Conservation (phyloP, 2,888 invertebrate species). For the Dascillus cervinus region DNA sequence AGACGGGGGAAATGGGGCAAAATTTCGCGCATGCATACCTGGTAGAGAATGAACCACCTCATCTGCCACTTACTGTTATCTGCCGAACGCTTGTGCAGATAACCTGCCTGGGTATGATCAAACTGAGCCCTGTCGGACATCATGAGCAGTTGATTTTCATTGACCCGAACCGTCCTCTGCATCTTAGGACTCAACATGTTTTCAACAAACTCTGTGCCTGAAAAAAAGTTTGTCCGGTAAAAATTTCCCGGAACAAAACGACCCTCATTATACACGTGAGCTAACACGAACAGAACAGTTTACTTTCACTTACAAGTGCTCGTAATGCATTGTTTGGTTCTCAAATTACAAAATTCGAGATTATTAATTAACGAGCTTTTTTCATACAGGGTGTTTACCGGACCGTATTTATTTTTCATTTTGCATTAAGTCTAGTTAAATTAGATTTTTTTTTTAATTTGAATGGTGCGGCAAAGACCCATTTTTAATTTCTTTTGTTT, state of each 20-base stretch:
- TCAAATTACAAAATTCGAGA: no score
- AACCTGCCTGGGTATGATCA: slow-evolving; percentile 76
- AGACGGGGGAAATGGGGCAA: no score
- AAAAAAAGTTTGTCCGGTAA: slow-evolving; percentile 4
- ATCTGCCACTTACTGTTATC: slow-evolving; percentile 86
- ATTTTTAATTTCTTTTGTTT: no score
- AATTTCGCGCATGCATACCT: slow-evolving; percentile 53
- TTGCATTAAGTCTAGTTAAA: no score
- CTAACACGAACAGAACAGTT: not conserved
- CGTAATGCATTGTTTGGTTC: no score
- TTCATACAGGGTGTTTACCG: no score
- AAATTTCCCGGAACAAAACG: not conserved
- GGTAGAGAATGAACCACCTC: slow-evolving; percentile 73
- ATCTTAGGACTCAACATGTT: slow-evolving; percentile 76
- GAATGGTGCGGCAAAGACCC: no score
- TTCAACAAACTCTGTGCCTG: slow-evolving; percentile 17
- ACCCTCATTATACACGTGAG: not conserved
- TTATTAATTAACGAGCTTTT: no score
- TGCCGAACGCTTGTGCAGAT: slow-evolving; percentile 76
- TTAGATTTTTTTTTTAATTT: no score
- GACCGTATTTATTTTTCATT: no score
- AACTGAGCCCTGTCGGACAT: slow-evolving; percentile 79
- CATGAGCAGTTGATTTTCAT: slow-evolving; percentile 77
- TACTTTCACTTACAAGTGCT: not conserved
- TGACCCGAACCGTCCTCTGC: slow-evolving; percentile 77